These are phyloP conservation scores for Amphipyra berbera DNA, from an alignment of 2,888 invertebrate genomes.

Conservation along the genomic window DNA sequence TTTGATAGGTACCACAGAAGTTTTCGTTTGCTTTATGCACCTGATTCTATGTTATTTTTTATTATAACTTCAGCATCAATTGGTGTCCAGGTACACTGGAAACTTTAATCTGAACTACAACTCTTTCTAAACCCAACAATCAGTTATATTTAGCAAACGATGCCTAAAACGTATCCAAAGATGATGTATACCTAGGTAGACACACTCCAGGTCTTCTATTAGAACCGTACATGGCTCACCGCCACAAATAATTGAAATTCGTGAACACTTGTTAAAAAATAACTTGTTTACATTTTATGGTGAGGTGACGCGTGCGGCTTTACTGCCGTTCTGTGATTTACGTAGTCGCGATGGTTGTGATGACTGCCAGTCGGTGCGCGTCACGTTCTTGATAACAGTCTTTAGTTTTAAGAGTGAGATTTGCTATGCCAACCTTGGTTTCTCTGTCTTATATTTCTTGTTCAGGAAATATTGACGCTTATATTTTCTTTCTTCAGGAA, in stretches of 20 bases:
- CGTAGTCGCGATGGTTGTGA: background rate
- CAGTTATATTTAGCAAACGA: background rate
- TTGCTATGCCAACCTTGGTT: too few species aligned
- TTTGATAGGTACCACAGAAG: background rate
- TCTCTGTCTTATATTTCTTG: too few species aligned
- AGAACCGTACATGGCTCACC: slow-evolving; percentile 12
- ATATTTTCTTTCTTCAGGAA: too few species aligned
- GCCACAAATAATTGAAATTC: slow-evolving; percentile 20
- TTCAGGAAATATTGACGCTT: too few species aligned
- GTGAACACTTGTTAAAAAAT: slow-evolving; percentile 18
- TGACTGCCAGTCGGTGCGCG: background rate
- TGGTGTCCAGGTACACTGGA: background rate
- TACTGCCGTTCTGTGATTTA: slow-evolving; percentile 10
- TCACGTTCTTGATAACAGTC: background rate
- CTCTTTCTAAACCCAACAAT: too few species aligned
- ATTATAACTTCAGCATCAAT: slow-evolving; percentile 1
- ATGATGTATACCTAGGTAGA: background rate
- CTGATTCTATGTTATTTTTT: too few species aligned
- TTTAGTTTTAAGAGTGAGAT: background rate
- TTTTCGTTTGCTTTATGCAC: too few species aligned
- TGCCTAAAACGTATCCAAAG: background rate
- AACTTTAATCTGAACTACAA: background rate
- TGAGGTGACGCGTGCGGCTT: background rate
- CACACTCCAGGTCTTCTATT: background rate
- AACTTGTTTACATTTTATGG: slow-evolving; percentile 1